Evolutionary conservation across 2,113 vertebrate species (phyloP).

Genomic region (Saiga tatarica): DNA sequence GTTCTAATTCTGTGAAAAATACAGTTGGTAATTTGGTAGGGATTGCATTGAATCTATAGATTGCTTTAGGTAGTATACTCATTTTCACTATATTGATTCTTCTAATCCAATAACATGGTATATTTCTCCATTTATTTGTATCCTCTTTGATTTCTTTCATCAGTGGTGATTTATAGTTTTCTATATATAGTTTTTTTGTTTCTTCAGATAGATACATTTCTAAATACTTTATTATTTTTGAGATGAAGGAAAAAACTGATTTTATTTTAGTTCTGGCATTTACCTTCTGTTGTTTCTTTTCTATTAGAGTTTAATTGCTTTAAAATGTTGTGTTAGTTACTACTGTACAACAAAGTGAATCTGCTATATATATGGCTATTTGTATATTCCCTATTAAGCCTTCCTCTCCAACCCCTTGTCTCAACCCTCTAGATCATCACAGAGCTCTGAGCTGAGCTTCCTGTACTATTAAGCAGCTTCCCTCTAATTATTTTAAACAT

Average conservation of each 20-base stretch:
- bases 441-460: background rate
- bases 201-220: background rate
- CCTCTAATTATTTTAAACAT: background rate
- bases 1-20: background rate
- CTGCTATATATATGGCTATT: background rate
- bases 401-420: background rate
- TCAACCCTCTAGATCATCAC: background rate
- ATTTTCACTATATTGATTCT: background rate
- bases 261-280: background rate
- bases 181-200: background rate
- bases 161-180: background rate
- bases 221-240: background rate
- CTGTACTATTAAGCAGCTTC: background rate
- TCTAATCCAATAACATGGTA: background rate
- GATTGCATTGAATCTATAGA: background rate
- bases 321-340: background rate
- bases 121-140: background rate
- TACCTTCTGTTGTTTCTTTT: background rate
- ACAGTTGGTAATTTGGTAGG: background rate
- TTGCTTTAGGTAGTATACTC: background rate
- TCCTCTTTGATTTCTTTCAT: background rate
- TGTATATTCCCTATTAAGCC: background rate
- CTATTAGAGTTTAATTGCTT: background rate
- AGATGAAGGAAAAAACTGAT: background rate
- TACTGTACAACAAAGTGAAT: background rate